These are phyloP conservation scores for Tethea ocularis DNA, from an alignment of 2,888 invertebrate species.

Conservation along the genomic window DNA sequence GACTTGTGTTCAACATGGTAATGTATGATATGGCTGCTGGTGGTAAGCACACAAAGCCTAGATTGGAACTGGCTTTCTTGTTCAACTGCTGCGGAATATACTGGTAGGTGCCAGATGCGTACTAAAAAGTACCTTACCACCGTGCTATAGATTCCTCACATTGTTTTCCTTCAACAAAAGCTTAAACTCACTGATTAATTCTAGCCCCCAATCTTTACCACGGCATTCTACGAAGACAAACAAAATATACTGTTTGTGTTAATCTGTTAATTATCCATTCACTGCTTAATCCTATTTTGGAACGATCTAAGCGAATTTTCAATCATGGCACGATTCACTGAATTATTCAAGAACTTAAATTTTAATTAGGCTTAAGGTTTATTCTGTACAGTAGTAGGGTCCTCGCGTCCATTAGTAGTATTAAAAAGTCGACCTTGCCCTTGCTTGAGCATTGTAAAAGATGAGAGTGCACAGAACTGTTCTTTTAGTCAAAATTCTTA, in stretches of 20 bases:
- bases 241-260: neutral
- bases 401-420: conserved; percentile 33
- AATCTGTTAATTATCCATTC: neutral
- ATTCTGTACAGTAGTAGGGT: conserved; percentile 22
- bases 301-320: neutral
- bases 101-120: no score
- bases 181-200: neutral
- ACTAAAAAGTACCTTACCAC: no score
- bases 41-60: no score
- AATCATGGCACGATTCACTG: neutral
- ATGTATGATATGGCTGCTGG: no score
- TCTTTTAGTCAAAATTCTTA: neutral
- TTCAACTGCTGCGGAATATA: no score
- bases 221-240: neutral
- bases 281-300: neutral
- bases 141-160: no score
- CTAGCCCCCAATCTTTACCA: no score
- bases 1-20: no score
- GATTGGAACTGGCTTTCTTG: no score
- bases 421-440: conserved; percentile 40
- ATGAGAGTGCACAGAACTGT: neutral
- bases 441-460: conserved; percentile 15
- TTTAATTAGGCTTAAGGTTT: conserved; percentile 3
- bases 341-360: conserved; percentile 7
- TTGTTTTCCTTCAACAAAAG: no score